A percentile compares a stretch with the other conserved stretches of the same genome.
Conservation (phyloP, 1,140 invertebrate genomes). For the Apis florea region DNA sequence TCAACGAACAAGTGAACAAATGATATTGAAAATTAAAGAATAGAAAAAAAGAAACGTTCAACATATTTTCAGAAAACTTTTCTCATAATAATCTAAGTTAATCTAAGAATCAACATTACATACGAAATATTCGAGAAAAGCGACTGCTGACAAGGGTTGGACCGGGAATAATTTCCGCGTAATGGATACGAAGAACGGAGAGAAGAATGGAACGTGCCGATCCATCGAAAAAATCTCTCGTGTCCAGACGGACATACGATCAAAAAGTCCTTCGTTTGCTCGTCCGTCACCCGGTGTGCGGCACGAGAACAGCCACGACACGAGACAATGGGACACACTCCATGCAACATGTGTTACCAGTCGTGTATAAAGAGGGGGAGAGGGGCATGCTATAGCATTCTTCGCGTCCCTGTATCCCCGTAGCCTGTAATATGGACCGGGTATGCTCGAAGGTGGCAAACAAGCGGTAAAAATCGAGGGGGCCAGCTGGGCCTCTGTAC, state of each 20-base stretch:
- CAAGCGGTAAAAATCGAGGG: conserved; percentile 36
- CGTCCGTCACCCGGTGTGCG: conserved; percentile 23
- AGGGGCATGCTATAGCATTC: background rate
- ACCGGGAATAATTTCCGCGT: background rate
- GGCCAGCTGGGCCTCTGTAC: conserved; percentile 33
- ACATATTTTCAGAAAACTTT: too few relatives aligned
- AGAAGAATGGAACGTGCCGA: background rate
- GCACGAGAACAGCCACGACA: conserved; percentile 3
- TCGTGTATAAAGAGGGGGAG: conserved; percentile 25
- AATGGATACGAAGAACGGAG: background rate
- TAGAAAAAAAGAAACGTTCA: too few relatives aligned
- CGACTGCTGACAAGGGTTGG: background rate
- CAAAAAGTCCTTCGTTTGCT: conserved; percentile 6
- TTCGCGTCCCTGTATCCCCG: background rate
- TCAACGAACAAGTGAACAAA: too few relatives aligned
- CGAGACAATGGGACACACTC: conserved; percentile 49
- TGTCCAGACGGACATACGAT: background rate
- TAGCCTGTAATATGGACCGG: background rate
- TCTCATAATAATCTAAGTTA: too few relatives aligned
- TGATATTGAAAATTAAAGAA: too few relatives aligned
- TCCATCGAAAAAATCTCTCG: background rate
- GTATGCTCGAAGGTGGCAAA: conserved; percentile 32
- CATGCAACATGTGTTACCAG: conserved; percentile 54
- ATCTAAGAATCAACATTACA: too few relatives aligned
- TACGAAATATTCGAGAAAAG: background rate